phyloP scores from a whole-genome alignment of 2,797 vertebrate genomes.

The Mergus octosetaceus region DNA sequence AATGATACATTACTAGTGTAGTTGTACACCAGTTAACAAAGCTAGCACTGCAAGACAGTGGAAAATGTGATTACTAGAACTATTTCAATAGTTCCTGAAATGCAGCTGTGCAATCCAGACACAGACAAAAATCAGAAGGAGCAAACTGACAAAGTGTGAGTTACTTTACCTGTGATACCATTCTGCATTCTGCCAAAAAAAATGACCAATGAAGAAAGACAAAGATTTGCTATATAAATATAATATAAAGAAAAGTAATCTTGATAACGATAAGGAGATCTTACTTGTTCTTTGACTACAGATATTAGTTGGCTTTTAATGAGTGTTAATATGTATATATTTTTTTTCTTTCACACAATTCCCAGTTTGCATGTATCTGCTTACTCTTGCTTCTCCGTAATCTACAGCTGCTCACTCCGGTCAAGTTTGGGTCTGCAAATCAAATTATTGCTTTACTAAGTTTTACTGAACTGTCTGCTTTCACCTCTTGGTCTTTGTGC shows the following conservation, averaged over 20 bases:
- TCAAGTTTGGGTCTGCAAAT: not conserved
- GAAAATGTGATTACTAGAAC: not conserved
- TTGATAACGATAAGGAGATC: not conserved
- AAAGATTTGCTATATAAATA: not conserved
- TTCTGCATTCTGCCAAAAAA: not conserved
- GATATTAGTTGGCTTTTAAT: not conserved
- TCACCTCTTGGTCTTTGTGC: slow-evolving; percentile 3
- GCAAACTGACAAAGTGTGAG: not conserved
- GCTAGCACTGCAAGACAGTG: not conserved
- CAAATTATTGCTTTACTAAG: slow-evolving; percentile 39
- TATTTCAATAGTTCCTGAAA: not conserved
- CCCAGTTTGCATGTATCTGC: not conserved
- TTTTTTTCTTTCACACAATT: not conserved
- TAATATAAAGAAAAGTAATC: not conserved
- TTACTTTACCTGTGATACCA: not conserved
- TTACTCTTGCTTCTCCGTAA: not conserved
- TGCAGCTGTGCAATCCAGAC: not conserved
- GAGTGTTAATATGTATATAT: not conserved
- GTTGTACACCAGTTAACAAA: not conserved
- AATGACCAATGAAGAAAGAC: not conserved
- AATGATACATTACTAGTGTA: not conserved
- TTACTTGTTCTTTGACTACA: not conserved
- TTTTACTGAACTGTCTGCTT: not conserved
- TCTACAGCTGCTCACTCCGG: not conserved
- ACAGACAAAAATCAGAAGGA: not conserved